Evolutionary conservation across 2,888 invertebrate species (phyloP).

Genomic region (Ellobium chinense): DNA sequence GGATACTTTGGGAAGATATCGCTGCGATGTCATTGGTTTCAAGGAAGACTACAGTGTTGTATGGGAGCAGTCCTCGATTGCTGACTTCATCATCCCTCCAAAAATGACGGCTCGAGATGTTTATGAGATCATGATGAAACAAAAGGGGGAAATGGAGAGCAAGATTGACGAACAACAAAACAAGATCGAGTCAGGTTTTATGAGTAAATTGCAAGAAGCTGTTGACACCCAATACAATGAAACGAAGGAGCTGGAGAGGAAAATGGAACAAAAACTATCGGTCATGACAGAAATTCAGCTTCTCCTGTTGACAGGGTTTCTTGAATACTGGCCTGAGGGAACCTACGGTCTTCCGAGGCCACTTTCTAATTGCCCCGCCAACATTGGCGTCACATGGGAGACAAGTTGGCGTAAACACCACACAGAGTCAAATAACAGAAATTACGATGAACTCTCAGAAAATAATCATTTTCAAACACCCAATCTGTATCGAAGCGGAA

Average conservation of each 20-base stretch:
- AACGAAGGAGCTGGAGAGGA: background rate
- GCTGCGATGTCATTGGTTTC: slow-evolving; percentile 24
- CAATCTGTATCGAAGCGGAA: background rate
- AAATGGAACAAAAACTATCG: background rate
- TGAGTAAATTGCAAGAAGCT: background rate
- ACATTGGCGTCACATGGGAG: background rate
- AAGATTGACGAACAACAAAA: background rate
- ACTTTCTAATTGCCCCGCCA: slow-evolving; percentile 21
- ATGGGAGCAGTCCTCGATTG: background rate
- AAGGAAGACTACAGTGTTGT: background rate
- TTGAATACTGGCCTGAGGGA: slow-evolving; percentile 26
- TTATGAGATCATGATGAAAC: background rate
- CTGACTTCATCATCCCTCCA: too few relatives aligned
- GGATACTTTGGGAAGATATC: slow-evolving; percentile 1
- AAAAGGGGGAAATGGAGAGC: background rate
- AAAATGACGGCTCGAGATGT: background rate
- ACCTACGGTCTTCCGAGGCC: slow-evolving; percentile 5
- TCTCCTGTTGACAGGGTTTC: background rate
- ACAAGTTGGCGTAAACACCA: slow-evolving; percentile 12
- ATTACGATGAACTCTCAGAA: slow-evolving; percentile 2
- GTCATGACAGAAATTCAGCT: background rate
- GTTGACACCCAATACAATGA: background rate
- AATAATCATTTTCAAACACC: background rate
- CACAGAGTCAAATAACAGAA: slow-evolving; percentile 30
- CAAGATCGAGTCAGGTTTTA: background rate